Base-by-base conservation (phyloP, 2,113 vertebrate species). In the Pterocles burchelli region DNA sequence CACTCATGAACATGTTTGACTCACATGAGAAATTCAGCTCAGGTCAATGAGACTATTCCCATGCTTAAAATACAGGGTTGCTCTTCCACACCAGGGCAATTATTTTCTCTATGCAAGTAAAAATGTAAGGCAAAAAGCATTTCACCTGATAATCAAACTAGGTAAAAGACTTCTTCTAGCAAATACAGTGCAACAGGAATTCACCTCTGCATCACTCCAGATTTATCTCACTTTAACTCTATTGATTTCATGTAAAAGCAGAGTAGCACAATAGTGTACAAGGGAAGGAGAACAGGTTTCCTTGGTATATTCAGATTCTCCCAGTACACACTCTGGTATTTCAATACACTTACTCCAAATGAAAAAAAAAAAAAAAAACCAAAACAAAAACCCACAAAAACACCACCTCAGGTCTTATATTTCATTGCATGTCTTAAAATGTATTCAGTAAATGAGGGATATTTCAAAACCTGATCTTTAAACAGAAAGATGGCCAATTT, bases 401-500 rank as follows among this genome's bases (percentile, higher is more conserved):
- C 4, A 59, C 13, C 17, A 75, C 24, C 52, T 16, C 11, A 22
- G 22, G 46, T 75, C 46, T 91, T 73, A 71, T 57, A 79, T 85
- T 59, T 91, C 46, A 66, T 49, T 8, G 1, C 18, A 22, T 20
- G 9, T 66, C 51, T 62, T 82, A 85, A 82, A 85, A 85, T 10
- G 10, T 46, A 58, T 70, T 91, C 59, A 59, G 46, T 36, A 86
- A 88, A 77, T 9, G 14, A 90, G 33, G 10, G 21, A 43, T 85
- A 91, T 86, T 93, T 84, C 17, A 90, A 84, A 85, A 80, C 19
- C 51, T 62, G 33, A 78, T 85, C 51, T 91, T 86, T 74, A 88
- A 46, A 49, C 34, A 95, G 63, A 96, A 90, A 79, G 55, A 63
- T 3, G 11, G 13, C 62, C 45, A 90, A 77, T 13, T 89, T 49